Evolutionary conservation across 2,888 invertebrate species (phyloP).

Genomic region (Nemoura dubitans): DNA sequence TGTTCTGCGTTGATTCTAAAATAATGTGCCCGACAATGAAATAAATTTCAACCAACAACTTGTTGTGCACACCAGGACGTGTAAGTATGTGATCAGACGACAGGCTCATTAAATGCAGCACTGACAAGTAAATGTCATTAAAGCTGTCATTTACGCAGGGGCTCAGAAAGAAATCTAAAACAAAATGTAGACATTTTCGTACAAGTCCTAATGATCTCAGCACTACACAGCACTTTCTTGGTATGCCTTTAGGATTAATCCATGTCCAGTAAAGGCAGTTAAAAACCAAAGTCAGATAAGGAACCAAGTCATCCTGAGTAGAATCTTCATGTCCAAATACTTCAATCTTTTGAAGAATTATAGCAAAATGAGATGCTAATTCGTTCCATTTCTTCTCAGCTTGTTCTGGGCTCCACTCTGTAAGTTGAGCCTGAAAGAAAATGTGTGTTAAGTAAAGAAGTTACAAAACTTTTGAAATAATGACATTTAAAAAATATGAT

Average conservation of each 20-base stretch:
- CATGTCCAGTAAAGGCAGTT: constrained; percentile 14
- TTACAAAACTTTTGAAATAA: no score
- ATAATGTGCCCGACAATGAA: background rate
- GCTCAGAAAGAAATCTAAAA: background rate
- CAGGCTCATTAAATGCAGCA: background rate
- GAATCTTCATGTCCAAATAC: background rate
- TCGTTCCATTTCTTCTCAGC: background rate
- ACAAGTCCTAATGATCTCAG: background rate
- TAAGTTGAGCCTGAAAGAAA: background rate
- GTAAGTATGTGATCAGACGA: background rate
- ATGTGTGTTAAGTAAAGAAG: background rate
- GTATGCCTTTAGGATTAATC: background rate
- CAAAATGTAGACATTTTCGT: background rate
- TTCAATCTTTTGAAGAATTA: background rate
- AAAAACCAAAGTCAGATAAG: background rate
- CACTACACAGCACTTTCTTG: background rate
- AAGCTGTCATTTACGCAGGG: background rate
- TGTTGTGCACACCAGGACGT: background rate
- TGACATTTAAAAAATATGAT: no score
- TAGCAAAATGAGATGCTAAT: background rate
- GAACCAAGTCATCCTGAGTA: background rate
- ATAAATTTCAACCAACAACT: background rate
- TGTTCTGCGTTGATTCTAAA: background rate
- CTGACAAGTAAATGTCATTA: background rate
- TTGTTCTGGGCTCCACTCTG: background rate